A percentile compares a stretch with the other conserved stretches of the same genome.
Conservation (phyloP, 1,140 invertebrate genomes). For the Temnothorax nylanderi region DNA sequence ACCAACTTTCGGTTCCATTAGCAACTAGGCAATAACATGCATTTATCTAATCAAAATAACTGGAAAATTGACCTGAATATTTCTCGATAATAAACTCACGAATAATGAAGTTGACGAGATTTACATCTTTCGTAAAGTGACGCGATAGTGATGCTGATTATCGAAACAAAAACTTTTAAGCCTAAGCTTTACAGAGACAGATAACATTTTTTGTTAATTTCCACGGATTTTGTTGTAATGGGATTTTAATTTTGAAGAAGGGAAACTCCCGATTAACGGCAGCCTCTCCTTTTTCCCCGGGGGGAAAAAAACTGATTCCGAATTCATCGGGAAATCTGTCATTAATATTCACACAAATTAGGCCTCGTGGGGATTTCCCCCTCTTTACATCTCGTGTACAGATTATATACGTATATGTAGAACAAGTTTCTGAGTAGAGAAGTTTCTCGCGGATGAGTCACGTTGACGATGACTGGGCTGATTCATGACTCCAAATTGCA, state of each 20-base stretch:
- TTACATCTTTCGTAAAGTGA: not conserved
- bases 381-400: not conserved
- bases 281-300: not conserved
- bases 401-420: not conserved
- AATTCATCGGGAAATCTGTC: not conserved
- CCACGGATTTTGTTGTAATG: not conserved
- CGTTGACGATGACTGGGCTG: slow-evolving; percentile 19
- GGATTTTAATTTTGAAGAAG: not conserved
- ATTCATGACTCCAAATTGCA: slow-evolving; percentile 41
- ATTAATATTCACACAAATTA: not conserved
- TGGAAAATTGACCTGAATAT: slow-evolving; percentile 2
- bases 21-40: not conserved
- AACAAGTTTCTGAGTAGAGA: not conserved
- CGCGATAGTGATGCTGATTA: too few species aligned
- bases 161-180: not conserved
- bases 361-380: not conserved
- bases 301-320: not conserved
- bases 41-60: slow-evolving; percentile 5
- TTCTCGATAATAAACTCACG: not conserved
- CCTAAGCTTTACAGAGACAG: not conserved
- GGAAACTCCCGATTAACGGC: not conserved
- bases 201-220: not conserved
- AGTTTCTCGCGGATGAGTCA: slow-evolving; percentile 33
- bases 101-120: not conserved
- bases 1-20: not conserved